Evolutionary conservation across 1,140 invertebrate species (phyloP), one percentile per base, ranked within the genome.

Genomic region (Leptonema lineaticorne): DNA sequence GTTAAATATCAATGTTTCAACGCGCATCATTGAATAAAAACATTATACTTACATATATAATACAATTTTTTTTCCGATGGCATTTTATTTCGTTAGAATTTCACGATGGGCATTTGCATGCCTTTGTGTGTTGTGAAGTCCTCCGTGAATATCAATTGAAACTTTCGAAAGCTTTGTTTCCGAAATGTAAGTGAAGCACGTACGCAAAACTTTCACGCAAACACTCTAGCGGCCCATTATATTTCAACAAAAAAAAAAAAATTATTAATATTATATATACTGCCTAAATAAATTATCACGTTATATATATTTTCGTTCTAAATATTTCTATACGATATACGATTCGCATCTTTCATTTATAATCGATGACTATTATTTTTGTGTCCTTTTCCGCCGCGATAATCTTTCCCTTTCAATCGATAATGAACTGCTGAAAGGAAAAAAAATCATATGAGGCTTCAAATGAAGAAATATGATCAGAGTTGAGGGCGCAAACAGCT

Each of bases 401-500:
- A n/a, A n/a, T n/a, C n/a, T n/a, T n/a, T n/a, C n/a, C n/a, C n/a
- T n/a, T n/a, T n/a, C n/a, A n/a, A n/a, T n/a, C n/a, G n/a, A n/a
- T n/a, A n/a, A n/a, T n/a, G n/a, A n/a, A n/a, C n/a, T n/a, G n/a
- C n/a, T n/a, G 20, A 26, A 26, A n/a, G 58, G 41, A 62, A 58
- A 58, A 58, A 33, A 59, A 33, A 62, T 27, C 37, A 62, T 62
- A 33, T 45, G 33, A 16, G 59, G 59, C 16, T 22, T 24, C 33
- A 33, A 29, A 27, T 37, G 59, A 33, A 45, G 59, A 45, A 45
- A 62, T 62, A 33, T 33, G 59, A 62, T 62, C 59, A 62, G 30
- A 45, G 45, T 62, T 62, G 59, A 62, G 59, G 59, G 59, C 45
- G 59, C 59, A 62, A 62, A 62, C 59, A 62, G 59, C 59, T 62